phyloP scores from a whole-genome alignment of 1,140 invertebrate species.

The Polypedilum vanderplanki region DNA sequence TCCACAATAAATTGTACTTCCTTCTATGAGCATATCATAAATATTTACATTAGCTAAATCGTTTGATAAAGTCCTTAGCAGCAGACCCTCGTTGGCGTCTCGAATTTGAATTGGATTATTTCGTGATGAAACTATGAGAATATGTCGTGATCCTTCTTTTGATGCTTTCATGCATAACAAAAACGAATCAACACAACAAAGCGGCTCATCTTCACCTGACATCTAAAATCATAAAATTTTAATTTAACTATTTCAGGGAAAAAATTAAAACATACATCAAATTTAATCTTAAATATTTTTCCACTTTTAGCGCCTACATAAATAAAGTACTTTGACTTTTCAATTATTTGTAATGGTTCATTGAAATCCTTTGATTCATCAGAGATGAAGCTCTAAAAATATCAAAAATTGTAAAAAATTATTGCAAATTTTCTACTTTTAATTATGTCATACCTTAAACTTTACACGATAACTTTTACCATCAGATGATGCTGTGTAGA shows the following conservation, averaged over 20 bases:
- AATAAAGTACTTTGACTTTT: not conserved
- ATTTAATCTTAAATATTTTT: not conserved
- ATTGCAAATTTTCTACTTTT: not conserved
- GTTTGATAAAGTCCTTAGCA: conserved; percentile 50
- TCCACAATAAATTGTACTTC: conserved; percentile 58
- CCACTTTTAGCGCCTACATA: conserved; percentile 21
- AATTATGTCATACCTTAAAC: conserved; percentile 34
- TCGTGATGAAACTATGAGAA: conserved; percentile 58
- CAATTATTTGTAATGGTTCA: conserved; percentile 17
- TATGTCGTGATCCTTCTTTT: conserved; percentile 57
- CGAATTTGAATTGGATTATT: conserved; percentile 57
- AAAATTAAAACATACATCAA: not conserved
- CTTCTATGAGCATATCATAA: conserved; percentile 56
- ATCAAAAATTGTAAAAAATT: not conserved
- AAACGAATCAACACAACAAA: conserved; percentile 41
- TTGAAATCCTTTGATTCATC: not conserved
- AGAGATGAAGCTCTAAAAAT: not conserved
- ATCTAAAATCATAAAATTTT: conserved; percentile 33
- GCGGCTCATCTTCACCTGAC: conserved; percentile 33
- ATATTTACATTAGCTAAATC: conserved; percentile 47
- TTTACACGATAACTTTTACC: conserved; percentile 40
- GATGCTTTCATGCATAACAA: conserved; percentile 59
- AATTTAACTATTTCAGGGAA: not conserved
- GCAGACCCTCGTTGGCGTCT: conserved; percentile 55
- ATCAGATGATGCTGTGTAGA: conserved; percentile 41